Base-by-base conservation (phyloP, 2,113 vertebrate species). In the Bucco capensis region DNA sequence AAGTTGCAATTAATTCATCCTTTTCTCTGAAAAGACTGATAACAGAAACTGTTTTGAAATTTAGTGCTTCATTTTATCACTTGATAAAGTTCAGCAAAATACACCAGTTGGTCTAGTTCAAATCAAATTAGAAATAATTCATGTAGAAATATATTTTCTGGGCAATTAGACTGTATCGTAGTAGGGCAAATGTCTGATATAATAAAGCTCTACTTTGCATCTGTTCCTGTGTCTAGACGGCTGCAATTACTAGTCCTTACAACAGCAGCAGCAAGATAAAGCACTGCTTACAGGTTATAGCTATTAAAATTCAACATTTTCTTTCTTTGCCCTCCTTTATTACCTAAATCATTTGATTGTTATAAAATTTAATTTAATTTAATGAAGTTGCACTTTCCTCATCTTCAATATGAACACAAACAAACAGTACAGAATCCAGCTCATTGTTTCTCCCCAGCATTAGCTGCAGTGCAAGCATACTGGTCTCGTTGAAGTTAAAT, bases 61-160 rank as follows among this genome's bases (percentile, higher is more conserved):
- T 50, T 92, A 83, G 95, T 85, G 93, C 80, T 95, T 94, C 90
- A 50, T 96, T 96, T 97, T 97, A 97, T 96, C 94, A 86, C 93
- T 97, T 91, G 95, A 96, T 85, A 95, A 97, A 97, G 88, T 95
- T 96, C 91, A 44, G 44, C 83, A 96, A 97, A 97, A 97, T 95
- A 97, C 94, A 98, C 98, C 98, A 99, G 98, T 99, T 99, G 98
- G 98, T 98, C 98, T 98, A 98, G 98, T 98, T 98, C 98, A 98
- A 98, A 98, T 99, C 98, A 98, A 98, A 99, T 98, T 98, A 99
- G 98, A 98, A 97, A 98, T 98, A 98, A 98, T 97, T 98, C 97
- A 97, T 94, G 95, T 98, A 99, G 98, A 99, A 98, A 98, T 98
- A 97, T 98, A 98, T 99, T 99, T 99, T 99, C 98, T 99, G 98